Evolutionary conservation across 2,797 vertebrate genomes (phyloP), one percentile per base, ranked within the genome.

Genomic region (Gorsachius magnificus): DNA sequence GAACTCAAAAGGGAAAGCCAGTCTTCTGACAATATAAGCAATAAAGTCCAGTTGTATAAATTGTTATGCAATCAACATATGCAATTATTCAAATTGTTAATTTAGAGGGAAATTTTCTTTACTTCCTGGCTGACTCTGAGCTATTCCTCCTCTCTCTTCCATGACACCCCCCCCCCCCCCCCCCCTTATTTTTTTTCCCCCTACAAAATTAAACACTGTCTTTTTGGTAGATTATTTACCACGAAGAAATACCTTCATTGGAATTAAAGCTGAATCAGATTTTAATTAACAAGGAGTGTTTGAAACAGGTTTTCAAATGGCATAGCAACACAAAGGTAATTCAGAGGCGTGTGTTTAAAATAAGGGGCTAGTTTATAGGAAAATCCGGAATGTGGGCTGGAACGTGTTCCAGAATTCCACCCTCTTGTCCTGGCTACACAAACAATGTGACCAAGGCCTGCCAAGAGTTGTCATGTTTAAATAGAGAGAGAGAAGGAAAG

Each of bases 391-490:
- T 96, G 94, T 95, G 92, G 93, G 83, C 94, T 95, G 96, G 93
- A 96, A 95, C 87, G 4, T 95, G 93, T 96, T 95, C 95, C 94
- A 96, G 94, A 96, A 97, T 97, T 96, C 95, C 94, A 96, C 94
- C 94, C 88, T 95, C 96, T 97, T 95, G 94, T 96, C 94, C 91
- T 96, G 95, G 94, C 94, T 96, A 96, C 88, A 95, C 92, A 96
- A 97, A 96, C 95, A 96, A 96, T 97, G 89, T 94, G 92, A 94
- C 94, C 13, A 17, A 94, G 89, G 96, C 94, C 92, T 96, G 96
- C 96, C 95, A 96, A 94, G 93, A 95, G 90, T 87, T 96, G 94
- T 94, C 85, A 56, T 93, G 89, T 97, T 96, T 93, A 91, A 96
- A 96, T 38, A 95, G 90, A 95, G 82, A 60, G 89, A 78, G 95